phyloP scores from a whole-genome alignment of 1,140 invertebrate species.

The Caenorhabditis remanei region DNA sequence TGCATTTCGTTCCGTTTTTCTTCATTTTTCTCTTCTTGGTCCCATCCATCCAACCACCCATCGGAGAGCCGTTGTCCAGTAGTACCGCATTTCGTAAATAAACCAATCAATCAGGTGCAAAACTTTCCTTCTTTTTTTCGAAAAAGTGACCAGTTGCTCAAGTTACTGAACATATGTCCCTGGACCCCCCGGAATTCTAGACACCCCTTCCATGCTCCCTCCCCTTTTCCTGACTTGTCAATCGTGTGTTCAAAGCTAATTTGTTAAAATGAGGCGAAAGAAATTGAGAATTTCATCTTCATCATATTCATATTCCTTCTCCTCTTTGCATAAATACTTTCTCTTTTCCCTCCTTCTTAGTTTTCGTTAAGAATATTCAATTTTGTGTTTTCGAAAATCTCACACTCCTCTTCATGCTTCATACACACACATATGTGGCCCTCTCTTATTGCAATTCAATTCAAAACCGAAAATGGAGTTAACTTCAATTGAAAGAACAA shows the following conservation, averaged over 20 bases:
- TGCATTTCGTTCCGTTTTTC: slow-evolving; percentile 31
- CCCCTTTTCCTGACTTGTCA: too few relatives aligned
- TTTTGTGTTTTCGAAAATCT: slow-evolving; percentile 48
- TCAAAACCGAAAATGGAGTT: neutral
- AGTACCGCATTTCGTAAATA: slow-evolving; percentile 23
- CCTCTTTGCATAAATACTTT: slow-evolving; percentile 30
- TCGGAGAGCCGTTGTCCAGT: neutral
- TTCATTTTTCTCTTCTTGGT: neutral
- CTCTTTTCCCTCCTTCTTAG: neutral
- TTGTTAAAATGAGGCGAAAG: slow-evolving; percentile 2
- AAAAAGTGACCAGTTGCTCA: slow-evolving; percentile 19
- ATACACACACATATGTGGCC: slow-evolving; percentile 7
- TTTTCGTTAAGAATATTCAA: slow-evolving; percentile 40
- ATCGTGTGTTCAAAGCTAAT: slow-evolving; percentile 5
- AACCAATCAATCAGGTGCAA: slow-evolving; percentile 54
- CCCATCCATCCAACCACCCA: neutral
- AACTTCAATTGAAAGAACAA: neutral
- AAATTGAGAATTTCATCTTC: neutral
- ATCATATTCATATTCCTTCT: slow-evolving; percentile 28
- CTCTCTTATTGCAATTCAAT: neutral
- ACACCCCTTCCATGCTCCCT: too few relatives aligned
- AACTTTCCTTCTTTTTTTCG: neutral
- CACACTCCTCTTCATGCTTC: neutral
- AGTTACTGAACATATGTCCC: slow-evolving; percentile 15
- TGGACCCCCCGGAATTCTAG: neutral